Evolutionary conservation across 2,113 vertebrate genomes (phyloP).

Genomic region (Campylorhamphus procurvoides): DNA sequence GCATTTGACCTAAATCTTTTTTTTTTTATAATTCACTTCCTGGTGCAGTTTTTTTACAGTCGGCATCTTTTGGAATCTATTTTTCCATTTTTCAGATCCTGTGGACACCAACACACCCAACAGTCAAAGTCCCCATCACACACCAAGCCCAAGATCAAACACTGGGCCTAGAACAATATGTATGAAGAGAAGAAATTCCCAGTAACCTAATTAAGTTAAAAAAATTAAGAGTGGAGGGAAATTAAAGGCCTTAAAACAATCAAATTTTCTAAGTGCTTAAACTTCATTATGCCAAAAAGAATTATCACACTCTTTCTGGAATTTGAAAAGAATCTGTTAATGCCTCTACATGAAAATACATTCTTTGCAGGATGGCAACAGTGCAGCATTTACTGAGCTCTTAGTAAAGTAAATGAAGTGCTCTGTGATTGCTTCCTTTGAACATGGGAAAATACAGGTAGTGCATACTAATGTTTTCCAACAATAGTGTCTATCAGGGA

Average conservation of each 20-base stretch:
- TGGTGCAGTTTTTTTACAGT: not conserved
- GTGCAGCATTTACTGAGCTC: conserved; percentile 25
- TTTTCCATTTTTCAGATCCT: not conserved
- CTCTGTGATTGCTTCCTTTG: conserved; percentile 36
- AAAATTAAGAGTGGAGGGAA: not conserved
- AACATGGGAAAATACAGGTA: conserved; percentile 18
- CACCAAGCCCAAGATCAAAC: fast-evolving
- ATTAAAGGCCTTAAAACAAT: conserved; percentile 13
- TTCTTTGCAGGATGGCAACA: not conserved
- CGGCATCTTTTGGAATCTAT: not conserved
- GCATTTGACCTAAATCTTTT: not conserved
- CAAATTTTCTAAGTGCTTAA: not conserved
- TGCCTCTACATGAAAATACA: not conserved
- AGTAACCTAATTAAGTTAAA: not conserved
- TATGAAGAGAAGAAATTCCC: not conserved
- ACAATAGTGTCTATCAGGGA: conserved; percentile 8
- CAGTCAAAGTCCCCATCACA: not conserved
- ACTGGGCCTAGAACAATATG: not conserved
- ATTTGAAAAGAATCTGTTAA: conserved; percentile 42
- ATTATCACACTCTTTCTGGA: conserved; percentile 10
- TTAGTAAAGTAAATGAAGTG: conserved; percentile 45
- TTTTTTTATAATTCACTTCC: not conserved
- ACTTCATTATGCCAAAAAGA: conserved; percentile 6
- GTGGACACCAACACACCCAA: not conserved
- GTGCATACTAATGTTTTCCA: conserved; percentile 45